Percentiles rank a stretch among this genome's conserved stretches.
These are phyloP conservation scores for Brachypteracias leptosomus DNA, from an alignment of 2,113 vertebrate species.

Conservation along the genomic window DNA sequence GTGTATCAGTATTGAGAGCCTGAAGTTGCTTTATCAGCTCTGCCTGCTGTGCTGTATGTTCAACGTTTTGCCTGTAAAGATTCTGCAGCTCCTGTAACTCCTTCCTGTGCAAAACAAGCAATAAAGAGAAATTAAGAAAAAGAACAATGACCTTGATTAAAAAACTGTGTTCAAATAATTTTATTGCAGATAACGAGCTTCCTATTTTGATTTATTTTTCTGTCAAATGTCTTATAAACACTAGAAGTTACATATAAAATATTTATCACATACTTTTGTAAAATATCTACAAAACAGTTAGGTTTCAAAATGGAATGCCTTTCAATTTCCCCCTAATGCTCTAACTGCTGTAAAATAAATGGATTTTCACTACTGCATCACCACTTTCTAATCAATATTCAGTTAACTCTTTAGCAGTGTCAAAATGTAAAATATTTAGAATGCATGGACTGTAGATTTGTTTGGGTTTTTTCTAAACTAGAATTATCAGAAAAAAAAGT, in stretches of 20 bases:
- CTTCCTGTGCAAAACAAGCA: conserved; percentile 73
- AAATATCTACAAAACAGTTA: conserved; percentile 43
- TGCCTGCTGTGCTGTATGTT: conserved; percentile 83
- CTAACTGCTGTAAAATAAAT: conserved; percentile 42
- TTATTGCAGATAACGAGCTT: conserved; percentile 31
- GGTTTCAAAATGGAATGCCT: conserved; percentile 36
- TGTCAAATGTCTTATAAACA: conserved; percentile 42
- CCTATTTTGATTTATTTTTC: conserved; percentile 42
- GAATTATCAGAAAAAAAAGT: not conserved
- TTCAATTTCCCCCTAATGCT: conserved; percentile 40
- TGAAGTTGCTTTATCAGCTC: conserved; percentile 90
- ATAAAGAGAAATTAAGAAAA: conserved; percentile 41
- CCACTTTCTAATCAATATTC: conserved; percentile 45
- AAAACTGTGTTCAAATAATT: not conserved
- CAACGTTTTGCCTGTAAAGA: conserved; percentile 82
- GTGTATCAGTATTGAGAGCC: conserved; percentile 83
- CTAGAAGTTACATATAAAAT: conserved; percentile 47
- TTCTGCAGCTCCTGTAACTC: conserved; percentile 84
- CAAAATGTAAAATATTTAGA: conserved; percentile 8
- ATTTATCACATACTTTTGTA: conserved; percentile 40
- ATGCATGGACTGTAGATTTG: not conserved
- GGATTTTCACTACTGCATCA: conserved; percentile 15
- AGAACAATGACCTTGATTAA: conserved; percentile 2
- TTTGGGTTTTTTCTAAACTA: not conserved
- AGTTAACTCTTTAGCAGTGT: conserved; percentile 34